These are phyloP conservation scores for Eulemur mongoz DNA, from an alignment of 2,797 vertebrate genomes.

Conservation along the genomic window DNA sequence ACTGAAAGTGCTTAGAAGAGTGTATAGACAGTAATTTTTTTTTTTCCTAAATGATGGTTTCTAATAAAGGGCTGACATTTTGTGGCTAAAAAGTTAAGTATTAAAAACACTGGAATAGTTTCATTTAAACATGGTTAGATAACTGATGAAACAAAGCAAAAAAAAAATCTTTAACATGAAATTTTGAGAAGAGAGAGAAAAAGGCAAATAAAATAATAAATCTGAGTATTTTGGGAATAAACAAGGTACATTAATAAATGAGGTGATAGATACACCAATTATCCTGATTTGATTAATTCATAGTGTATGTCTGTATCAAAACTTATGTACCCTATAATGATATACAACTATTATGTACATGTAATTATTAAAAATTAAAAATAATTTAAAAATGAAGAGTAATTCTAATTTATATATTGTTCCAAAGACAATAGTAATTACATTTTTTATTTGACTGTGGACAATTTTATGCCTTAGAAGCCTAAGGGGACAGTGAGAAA, in stretches of 20 bases:
- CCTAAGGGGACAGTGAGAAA: not conserved
- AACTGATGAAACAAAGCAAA: not conserved
- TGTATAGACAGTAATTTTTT: not conserved
- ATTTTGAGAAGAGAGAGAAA: not conserved
- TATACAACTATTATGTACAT: not conserved
- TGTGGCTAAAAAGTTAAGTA: not conserved
- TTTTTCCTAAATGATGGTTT: not conserved
- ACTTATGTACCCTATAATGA: not conserved
- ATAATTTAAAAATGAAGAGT: not conserved
- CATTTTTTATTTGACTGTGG: not conserved
- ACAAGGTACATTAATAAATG: not conserved
- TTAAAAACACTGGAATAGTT: not conserved
- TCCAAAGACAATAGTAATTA: not conserved
- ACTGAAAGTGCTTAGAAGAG: not conserved
- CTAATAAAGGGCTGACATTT: not conserved
- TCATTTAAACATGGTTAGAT: not conserved
- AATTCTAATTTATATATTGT: not conserved
- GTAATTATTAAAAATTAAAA: not conserved
- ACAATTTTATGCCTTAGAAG: not conserved
- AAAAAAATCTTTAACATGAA: not conserved
- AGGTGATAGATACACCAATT: not conserved
- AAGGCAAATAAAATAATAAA: not conserved
- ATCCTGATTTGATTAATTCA: not conserved
- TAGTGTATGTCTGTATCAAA: not conserved
- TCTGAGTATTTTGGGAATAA: not conserved